These are phyloP conservation scores for Pelusios castaneus DNA, from an alignment of 2,113 vertebrate species.

Conservation along the genomic window DNA sequence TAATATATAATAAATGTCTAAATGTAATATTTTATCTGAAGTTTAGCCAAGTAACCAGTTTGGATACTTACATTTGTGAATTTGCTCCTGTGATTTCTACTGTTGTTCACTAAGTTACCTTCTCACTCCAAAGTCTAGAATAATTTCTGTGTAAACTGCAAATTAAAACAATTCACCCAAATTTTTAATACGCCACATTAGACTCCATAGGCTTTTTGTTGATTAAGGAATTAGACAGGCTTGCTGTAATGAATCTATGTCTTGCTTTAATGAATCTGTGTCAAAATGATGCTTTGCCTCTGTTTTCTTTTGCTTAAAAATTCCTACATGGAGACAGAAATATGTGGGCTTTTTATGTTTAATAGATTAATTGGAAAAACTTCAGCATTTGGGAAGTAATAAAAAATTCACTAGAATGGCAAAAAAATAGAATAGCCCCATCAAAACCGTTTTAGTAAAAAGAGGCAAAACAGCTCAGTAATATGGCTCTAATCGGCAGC, in stretches of 20 bases:
- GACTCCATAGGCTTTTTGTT: neutral
- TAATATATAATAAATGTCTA: neutral
- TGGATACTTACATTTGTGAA: neutral
- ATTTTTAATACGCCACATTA: neutral
- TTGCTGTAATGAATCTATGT: neutral
- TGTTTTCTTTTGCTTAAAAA: neutral
- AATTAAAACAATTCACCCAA: neutral
- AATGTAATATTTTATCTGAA: neutral
- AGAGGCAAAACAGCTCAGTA: neutral
- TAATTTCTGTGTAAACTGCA: neutral
- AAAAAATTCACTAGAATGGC: neutral
- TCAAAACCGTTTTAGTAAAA: neutral
- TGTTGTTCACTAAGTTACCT: neutral
- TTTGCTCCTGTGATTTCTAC: neutral
- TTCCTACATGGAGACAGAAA: neutral
- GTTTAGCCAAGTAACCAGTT: no score
- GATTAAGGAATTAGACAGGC: neutral
- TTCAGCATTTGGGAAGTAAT: neutral
- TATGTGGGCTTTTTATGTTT: neutral
- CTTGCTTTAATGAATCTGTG: neutral
- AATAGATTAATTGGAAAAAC: neutral
- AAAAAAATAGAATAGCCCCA: neutral
- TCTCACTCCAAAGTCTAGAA: neutral
- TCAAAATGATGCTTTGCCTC: neutral
- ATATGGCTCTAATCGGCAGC: neutral